A percentile compares a stretch with the other conserved stretches of the same genome.
phyloP scores from a whole-genome alignment of 2,797 vertebrate genomes.

The Phalloptychus januarius region DNA sequence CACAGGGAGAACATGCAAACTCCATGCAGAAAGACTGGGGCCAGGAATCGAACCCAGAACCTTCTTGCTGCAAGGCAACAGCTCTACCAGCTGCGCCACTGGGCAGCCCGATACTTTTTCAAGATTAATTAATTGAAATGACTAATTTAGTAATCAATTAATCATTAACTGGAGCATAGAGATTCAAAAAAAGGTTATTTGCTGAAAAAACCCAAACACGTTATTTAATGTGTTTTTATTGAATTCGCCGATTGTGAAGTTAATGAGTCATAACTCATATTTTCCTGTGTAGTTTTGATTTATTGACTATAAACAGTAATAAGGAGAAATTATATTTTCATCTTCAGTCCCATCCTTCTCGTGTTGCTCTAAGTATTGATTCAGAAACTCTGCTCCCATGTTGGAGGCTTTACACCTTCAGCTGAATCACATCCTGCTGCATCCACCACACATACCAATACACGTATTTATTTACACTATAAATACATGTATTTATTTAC shows the following conservation, averaged over 20 bases:
- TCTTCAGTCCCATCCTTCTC: conserved; percentile 36
- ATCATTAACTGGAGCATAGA: too few relatives aligned
- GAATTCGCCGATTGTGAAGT: neutral
- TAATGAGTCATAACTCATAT: conserved; percentile 14
- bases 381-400: conserved; percentile 24
- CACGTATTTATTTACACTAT: neutral
- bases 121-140: too few relatives aligned
- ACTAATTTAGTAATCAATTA: too few relatives aligned
- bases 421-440: conserved; percentile 43
- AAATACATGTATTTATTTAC: neutral
- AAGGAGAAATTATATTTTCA: conserved; percentile 46
- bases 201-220: too few relatives aligned
- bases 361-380: conserved; percentile 53
- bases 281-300: conserved; percentile 28
- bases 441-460: neutral
- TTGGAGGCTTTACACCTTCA: conserved; percentile 31
- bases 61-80: too few relatives aligned
- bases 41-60: too few relatives aligned
- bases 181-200: too few relatives aligned
- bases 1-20: too few relatives aligned
- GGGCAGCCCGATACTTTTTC: too few relatives aligned
- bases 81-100: too few relatives aligned
- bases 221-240: neutral
- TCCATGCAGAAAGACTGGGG: too few relatives aligned
- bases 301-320: conserved; percentile 37